These are phyloP conservation scores for Phyllotreta striolata DNA, from an alignment of 2,888 invertebrate species.

Conservation along the genomic window DNA sequence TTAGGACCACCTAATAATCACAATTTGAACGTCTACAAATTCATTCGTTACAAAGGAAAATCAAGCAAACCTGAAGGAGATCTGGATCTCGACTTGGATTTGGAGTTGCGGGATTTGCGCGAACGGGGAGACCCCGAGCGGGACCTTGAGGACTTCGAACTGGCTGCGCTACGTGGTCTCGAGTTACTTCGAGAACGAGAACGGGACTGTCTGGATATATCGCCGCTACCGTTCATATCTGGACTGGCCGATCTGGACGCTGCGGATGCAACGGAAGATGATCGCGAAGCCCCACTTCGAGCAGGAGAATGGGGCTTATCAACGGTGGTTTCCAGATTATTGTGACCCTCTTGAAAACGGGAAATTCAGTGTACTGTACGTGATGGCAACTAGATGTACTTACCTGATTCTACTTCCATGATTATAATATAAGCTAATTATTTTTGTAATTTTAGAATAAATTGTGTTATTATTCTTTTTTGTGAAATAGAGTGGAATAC, in stretches of 20 bases:
- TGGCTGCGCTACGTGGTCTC: constrained; percentile 48
- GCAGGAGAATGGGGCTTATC: constrained; percentile 37
- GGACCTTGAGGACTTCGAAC: constrained; percentile 49
- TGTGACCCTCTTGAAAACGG: constrained; percentile 38
- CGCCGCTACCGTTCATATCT: constrained; percentile 39
- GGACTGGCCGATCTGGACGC: constrained; percentile 35
- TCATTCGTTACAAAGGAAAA: too few relatives aligned
- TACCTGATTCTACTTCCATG: constrained; percentile 46
- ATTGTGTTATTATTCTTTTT: too few relatives aligned
- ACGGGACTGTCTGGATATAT: constrained; percentile 25
- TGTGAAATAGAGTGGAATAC: too few relatives aligned
- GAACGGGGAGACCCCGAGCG: constrained; percentile 50
- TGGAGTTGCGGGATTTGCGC: constrained; percentile 26
- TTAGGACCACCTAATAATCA: constrained; percentile 20
- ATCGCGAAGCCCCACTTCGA: constrained; percentile 45
- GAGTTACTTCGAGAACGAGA: constrained; percentile 47
- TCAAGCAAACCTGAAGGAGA: constrained; percentile 40
- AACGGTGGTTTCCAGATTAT: constrained; percentile 23
- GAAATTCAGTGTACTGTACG: constrained; percentile 3
- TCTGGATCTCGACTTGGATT: constrained; percentile 37
- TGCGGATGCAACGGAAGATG: constrained; percentile 48
- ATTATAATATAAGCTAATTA: constrained; percentile 8
- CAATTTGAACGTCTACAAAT: neutral
- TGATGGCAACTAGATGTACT: constrained; percentile 2
- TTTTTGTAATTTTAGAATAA: neutral